phyloP scores from a whole-genome alignment of 1,140 invertebrate genomes.

The Plutomurus gul region DNA sequence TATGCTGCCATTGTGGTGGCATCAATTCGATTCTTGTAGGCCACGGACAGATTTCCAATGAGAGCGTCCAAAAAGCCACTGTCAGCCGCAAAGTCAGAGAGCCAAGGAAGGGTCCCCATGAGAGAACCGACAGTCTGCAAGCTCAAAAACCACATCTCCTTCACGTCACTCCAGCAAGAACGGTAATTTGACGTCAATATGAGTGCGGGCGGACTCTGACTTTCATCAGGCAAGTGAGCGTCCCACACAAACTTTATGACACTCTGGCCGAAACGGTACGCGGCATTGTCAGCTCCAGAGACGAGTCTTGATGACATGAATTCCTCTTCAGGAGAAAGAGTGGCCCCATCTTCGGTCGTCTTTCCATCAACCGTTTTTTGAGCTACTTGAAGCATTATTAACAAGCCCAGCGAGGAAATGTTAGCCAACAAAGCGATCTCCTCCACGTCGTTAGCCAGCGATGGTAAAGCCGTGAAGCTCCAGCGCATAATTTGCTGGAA shows the following conservation, averaged over 20 bases:
- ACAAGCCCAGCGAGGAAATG: slow-evolving; percentile 76
- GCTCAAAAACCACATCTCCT: slow-evolving; percentile 89
- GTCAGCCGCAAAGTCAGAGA: slow-evolving; percentile 86
- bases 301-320: slow-evolving; percentile 47
- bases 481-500: slow-evolving; percentile 83
- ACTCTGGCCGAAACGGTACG: slow-evolving; percentile 77
- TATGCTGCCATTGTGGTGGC: slow-evolving; percentile 84
- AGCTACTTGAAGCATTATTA: slow-evolving; percentile 81
- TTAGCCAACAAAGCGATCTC: slow-evolving; percentile 84
- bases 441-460: slow-evolving; percentile 75
- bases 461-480: slow-evolving; percentile 82
- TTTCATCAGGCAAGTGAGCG: slow-evolving; percentile 85
- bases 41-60: slow-evolving; percentile 75
- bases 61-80: slow-evolving; percentile 90
- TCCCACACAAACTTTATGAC: slow-evolving; percentile 90
- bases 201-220: slow-evolving; percentile 71
- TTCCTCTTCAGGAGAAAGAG: slow-evolving; percentile 76
- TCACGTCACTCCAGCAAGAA: slow-evolving; percentile 82
- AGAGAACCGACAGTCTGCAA: slow-evolving; percentile 88
- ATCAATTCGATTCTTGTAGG: slow-evolving; percentile 77
- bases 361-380: slow-evolving; percentile 58
- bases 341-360: slow-evolving; percentile 78
- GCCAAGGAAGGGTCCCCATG: slow-evolving; percentile 79
- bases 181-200: slow-evolving; percentile 84
- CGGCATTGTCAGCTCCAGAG: slow-evolving; percentile 50